Base-by-base conservation (phyloP, 2,888 invertebrate species). In the Cylloceria caligata region DNA sequence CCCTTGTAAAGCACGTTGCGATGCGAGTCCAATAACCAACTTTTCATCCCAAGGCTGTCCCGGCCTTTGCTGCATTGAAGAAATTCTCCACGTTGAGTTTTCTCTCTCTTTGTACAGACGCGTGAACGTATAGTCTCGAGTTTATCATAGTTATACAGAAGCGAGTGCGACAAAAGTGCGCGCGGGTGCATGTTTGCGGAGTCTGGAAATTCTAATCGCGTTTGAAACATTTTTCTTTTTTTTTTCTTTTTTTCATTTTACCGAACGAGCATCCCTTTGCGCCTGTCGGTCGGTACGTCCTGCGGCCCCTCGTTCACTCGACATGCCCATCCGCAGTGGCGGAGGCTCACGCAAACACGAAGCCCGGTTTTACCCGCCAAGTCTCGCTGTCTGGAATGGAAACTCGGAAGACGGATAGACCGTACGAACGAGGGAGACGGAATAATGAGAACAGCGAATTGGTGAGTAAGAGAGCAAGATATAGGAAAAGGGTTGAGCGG, bases 131-230 rank as follows among this genome's bases (percentile, higher is more conserved):
- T 21, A 34, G 34, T 68, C 36, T 21, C 21, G n/a, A 52, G 36
- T 52, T n/a, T 52, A 36, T 36, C 49, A 34, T 42, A 67, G 5
- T 19, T 21, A 42, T 9, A 5, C 27, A 27, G n/a, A n/a, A 24
- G 13, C 55, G 55, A 24, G 55, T 27, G 55, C 27, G n/a, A 55
- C 27, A 55, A 30, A 5, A 13, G 5, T 24, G 55, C 30, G 55
- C 30, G 30, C 30, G 30, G 16, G 30, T 19, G 13, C 19, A 2
- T 24, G 36, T n/a, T 21, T 4, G 68, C 36, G 11, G 6, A 65
- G 45, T 68, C 52, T 49, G 24, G 49, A 68, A 68, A 68, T 68
- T 68, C 49, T 52, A 68, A 68, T 68, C 36, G 68, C 49, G 49
- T 52, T 36, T 24, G 7, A 36, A 52, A 34, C 49, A 68, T 68